Evolutionary conservation across 2,797 vertebrate genomes (phyloP).

Genomic region (Takifugu rubripes): DNA sequence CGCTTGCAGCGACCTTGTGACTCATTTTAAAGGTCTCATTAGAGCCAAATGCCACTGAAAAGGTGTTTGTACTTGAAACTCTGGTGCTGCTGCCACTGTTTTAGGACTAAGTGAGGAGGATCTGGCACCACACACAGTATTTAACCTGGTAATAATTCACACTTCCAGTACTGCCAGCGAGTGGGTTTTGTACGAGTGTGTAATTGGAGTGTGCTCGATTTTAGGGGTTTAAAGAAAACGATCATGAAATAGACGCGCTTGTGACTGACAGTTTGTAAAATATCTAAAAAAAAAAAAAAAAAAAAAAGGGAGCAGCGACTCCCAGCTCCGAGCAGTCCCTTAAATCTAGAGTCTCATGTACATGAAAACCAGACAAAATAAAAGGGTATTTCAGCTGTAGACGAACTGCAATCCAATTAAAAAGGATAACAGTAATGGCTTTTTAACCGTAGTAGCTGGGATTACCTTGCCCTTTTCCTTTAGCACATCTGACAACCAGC

Average conservation of each 20-base stretch:
- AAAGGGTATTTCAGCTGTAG: constrained; percentile 71
- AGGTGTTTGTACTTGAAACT: constrained; percentile 61
- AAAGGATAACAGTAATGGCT: constrained; percentile 73
- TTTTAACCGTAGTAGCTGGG: constrained; percentile 72
- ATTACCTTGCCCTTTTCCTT: constrained; percentile 66
- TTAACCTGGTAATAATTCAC: constrained; percentile 57
- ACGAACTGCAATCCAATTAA: constrained; percentile 70
- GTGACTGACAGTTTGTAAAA: constrained; percentile 64
- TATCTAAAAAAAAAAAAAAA: constrained; percentile 35
- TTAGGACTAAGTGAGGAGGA: constrained; percentile 50
- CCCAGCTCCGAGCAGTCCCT: constrained; percentile 37
- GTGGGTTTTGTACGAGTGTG: constrained; percentile 62
- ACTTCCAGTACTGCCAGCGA: constrained; percentile 73
- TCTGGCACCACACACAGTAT: constrained; percentile 35
- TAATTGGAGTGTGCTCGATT: no score
- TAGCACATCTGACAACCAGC: constrained; percentile 58
- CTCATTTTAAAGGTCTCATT: constrained; percentile 50
- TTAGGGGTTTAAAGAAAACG: constrained; percentile 10
- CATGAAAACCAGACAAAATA: constrained; percentile 66
- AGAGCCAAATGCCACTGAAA: constrained; percentile 58
- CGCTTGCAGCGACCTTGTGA: constrained; percentile 57
- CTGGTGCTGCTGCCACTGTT: constrained; percentile 68
- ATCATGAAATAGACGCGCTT: constrained; percentile 33
- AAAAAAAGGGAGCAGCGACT: constrained; percentile 24
- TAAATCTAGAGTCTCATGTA: constrained; percentile 66